phyloP scores from a whole-genome alignment of 2,797 vertebrate species.

The Myoxocephalus aenaeus region DNA sequence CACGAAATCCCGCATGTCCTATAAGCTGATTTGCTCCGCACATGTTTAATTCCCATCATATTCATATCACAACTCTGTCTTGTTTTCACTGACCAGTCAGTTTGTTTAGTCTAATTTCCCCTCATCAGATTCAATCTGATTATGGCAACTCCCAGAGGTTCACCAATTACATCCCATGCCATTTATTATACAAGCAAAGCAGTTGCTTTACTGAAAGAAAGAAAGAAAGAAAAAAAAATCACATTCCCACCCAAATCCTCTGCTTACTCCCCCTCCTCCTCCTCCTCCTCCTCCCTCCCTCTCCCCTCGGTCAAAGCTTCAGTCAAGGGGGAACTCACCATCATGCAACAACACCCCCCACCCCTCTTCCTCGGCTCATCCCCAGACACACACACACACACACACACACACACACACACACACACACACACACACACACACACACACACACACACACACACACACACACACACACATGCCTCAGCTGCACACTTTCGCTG shows the following conservation, averaged over 20 bases:
- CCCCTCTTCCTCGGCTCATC: conserved; percentile 36
- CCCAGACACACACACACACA: conserved; percentile 59
- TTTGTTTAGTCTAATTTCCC: conserved; percentile 55
- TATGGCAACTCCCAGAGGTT: conserved; percentile 41
- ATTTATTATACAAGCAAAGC: conserved; percentile 63
- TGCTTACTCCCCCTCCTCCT: conserved; percentile 25
- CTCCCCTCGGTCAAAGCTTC: conserved; percentile 70
- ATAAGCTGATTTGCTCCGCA: conserved; percentile 63
- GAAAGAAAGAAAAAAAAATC: not conserved
- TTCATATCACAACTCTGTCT: conserved; percentile 49
- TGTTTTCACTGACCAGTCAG: conserved; percentile 53
- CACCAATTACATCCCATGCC: conserved; percentile 34
- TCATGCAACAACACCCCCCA: conserved; percentile 54
- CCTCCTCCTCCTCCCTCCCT: conserved; percentile 39
- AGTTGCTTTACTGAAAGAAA: conserved; percentile 49
- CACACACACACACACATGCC: conserved; percentile 58
- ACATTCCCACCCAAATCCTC: conserved; percentile 58
- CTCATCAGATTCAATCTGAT: conserved; percentile 35
- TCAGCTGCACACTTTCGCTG: conserved; percentile 70
- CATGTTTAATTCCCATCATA: conserved; percentile 63
- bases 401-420: conserved; percentile 56
- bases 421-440: conserved; percentile 56
- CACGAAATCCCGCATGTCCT: conserved; percentile 46
- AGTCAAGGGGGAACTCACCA: conserved; percentile 58
- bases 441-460: conserved; percentile 57